phyloP scores from a whole-genome alignment of 2,113 vertebrate genomes.

The Amphiprion percula region DNA sequence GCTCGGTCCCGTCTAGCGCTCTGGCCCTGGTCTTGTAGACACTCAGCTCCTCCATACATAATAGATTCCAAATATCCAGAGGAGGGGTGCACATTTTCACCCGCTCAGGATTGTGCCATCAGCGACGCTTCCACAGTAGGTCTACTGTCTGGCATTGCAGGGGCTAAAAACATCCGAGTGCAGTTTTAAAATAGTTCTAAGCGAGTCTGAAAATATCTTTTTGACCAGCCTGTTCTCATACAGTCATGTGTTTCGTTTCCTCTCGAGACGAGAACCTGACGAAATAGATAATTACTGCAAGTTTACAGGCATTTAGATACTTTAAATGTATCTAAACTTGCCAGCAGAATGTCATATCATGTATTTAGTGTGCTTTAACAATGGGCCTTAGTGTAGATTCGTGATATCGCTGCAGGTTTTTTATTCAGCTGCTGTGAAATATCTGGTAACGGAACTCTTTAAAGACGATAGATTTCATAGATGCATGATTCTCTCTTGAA shows the following conservation, averaged over 20 bases:
- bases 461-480: neutral
- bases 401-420: neutral
- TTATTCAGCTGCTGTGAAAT: neutral
- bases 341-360: too few species aligned
- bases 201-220: slow-evolving; percentile 3
- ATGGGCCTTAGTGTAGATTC: neutral
- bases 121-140: slow-evolving; percentile 39
- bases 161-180: slow-evolving; percentile 15
- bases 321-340: too few species aligned
- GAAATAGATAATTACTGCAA: too few species aligned
- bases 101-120: slow-evolving; percentile 57
- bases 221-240: neutral
- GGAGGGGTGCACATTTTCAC: slow-evolving; percentile 43
- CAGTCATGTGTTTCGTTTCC: neutral
- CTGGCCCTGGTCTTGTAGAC: slow-evolving; percentile 65
- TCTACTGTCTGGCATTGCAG: slow-evolving; percentile 24
- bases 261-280: too few species aligned
- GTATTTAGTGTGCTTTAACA: neutral
- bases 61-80: slow-evolving; percentile 66
- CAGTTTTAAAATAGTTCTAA: slow-evolving; percentile 28
- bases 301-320: too few species aligned
- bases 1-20: slow-evolving; percentile 64
- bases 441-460: neutral
- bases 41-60: slow-evolving; percentile 71
- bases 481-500: neutral